Conservation (phyloP, 2,797 vertebrate genomes). For the Sciurus vulgaris region DNA sequence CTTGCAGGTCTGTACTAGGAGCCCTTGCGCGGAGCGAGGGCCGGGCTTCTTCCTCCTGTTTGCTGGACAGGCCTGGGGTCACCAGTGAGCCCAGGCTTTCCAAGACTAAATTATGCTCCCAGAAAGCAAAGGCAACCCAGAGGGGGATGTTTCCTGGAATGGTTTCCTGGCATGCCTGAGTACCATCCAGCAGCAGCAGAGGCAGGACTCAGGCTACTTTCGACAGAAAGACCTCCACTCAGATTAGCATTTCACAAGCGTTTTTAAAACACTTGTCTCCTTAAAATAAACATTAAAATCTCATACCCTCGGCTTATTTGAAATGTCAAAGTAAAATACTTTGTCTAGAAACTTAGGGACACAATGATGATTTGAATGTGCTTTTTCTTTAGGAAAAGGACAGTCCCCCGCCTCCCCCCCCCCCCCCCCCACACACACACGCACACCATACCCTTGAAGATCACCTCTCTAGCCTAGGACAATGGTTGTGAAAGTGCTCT, state of each 20-base stretch:
- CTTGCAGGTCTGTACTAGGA: not conserved
- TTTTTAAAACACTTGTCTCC: not conserved
- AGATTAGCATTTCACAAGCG: not conserved
- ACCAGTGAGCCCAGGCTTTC: not conserved
- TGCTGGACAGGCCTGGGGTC: not conserved
- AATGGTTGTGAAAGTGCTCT: not conserved
- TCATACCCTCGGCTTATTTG: not conserved
- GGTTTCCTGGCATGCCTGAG: not conserved
- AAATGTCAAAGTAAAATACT: slow-evolving; percentile 18
- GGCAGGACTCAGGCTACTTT: not conserved
- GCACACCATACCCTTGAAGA: not conserved
- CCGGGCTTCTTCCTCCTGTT: not conserved
- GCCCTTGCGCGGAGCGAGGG: not conserved
- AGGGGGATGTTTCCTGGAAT: not conserved
- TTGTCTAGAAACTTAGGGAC: not conserved
- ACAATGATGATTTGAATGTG: not conserved
- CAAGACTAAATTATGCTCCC: not conserved
- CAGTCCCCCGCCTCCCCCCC: too few species aligned
- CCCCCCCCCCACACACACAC: too few species aligned
- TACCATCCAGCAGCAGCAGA: slow-evolving; percentile 54
- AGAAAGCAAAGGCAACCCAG: not conserved
- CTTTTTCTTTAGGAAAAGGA: not conserved
- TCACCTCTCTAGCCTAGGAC: too few species aligned
- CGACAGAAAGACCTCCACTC: not conserved
- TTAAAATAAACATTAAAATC: slow-evolving; percentile 12